Base-by-base conservation (phyloP, 2,888 invertebrate species). In the Melanostoma mellinum region DNA sequence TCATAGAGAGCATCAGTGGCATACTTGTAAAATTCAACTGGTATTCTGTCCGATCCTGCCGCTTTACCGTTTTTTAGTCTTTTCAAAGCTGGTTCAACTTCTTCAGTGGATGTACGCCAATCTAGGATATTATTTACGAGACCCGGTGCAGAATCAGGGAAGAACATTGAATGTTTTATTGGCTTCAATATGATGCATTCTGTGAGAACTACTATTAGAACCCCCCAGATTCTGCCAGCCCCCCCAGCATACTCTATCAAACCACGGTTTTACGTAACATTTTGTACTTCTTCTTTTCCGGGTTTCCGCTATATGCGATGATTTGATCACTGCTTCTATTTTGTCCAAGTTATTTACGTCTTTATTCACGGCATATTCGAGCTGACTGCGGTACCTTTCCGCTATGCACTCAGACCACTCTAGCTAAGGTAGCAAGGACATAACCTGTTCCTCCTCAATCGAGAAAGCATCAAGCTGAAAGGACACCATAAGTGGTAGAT, bases 281-380 rank as follows among this genome's bases (percentile, higher is more conserved):
- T 46, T 46, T 4, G 10, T 10, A 46, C 46, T 4, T 46, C 20
- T 46, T 46, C 46, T 46, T 4, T n/a, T 6, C 10, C 20, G 46
- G 46, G 3, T 46, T 20, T n/a, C n/a, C n/a, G 20, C 3, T 20
- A 20, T n/a, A n/a, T 46, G 20, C 5, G 46, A n/a, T 46, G 46
- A 20, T 46, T 46, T 46, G 20, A 46, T 46, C 46, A 46, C 10
- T 20, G n/a, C 20, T 46, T 46, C 46, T 10, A 46, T n/a, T 46
- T 46, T n/a, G 20, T 46, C 46, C 3, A 46, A 46, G 46, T 46
- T 46, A 6, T 3, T 20, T 10, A 46, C 20, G n/a, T 46, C 46
- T 46, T 46, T n/a, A 2, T 46, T 46, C 46, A 20, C 20, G 20
- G 2, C 10, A 46, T n/a, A 20, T 46, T n/a, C 6, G n/a, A n/a